Percentiles rank a stretch among this genome's conserved stretches.
phyloP scores from a whole-genome alignment of 2,888 invertebrate genomes.

The Drosophila differens region DNA sequence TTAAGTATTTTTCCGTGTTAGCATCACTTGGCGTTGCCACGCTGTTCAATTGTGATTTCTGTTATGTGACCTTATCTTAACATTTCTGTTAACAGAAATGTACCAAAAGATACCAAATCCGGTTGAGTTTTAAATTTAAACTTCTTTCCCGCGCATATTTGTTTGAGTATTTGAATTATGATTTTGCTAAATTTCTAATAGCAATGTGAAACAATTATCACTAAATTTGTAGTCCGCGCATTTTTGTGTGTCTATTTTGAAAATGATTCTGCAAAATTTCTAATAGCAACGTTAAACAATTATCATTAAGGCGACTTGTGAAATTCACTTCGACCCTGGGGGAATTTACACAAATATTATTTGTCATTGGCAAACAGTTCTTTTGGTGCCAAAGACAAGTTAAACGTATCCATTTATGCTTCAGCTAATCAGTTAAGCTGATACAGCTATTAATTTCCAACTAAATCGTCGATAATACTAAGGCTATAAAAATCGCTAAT shows the following conservation, averaged over 20 bases:
- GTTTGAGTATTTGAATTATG: slow-evolving; percentile 12
- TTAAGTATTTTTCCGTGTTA: slow-evolving; percentile 10
- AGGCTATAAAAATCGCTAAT: slow-evolving; percentile 53
- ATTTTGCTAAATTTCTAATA: slow-evolving; percentile 7
- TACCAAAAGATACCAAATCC: slow-evolving; percentile 24
- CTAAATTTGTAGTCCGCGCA: neutral
- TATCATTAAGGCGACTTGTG: slow-evolving; percentile 10
- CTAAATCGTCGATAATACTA: slow-evolving; percentile 17
- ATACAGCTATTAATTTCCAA: slow-evolving; percentile 1
- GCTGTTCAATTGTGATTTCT: neutral
- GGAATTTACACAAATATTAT: slow-evolving; percentile 13
- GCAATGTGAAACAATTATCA: neutral
- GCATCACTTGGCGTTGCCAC: slow-evolving; percentile 12
- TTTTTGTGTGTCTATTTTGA: neutral
- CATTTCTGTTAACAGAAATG: neutral
- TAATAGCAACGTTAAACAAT: slow-evolving; percentile 2
- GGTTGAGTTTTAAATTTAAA: slow-evolving; percentile 14
- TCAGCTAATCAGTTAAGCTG: slow-evolving; percentile 14
- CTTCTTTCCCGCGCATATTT: neutral
- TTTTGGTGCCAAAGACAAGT: slow-evolving; percentile 9
- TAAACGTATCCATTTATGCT: neutral
- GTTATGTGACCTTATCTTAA: neutral
- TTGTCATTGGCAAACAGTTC: slow-evolving; percentile 27
- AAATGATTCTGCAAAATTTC: slow-evolving; percentile 12
- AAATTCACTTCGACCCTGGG: slow-evolving; percentile 12